Evolutionary conservation across 2,797 vertebrate species (phyloP), one percentile per base, ranked within the genome.

Genomic region (Anableps anableps): DNA sequence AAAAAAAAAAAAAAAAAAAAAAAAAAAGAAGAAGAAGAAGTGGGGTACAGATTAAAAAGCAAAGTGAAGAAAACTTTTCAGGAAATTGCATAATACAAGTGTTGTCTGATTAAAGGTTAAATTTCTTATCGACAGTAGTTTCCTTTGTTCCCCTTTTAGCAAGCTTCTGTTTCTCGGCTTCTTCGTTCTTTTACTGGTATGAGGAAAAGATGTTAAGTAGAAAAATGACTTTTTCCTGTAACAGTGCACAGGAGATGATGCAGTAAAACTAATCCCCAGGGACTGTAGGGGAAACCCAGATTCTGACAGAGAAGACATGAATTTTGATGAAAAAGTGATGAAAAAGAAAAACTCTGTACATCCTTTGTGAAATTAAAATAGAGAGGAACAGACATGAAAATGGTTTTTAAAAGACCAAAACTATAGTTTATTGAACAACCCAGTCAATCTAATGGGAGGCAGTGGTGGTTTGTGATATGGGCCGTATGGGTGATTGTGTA

Each of bases 81-180:
- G 68, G 41, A 72, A 47, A 19, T 72, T 72, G 68, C 68, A 47
- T 47, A 64, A 50, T 29, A n/a, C 34, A 38, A 29, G 8, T n/a
- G 60, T 8, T 38, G 47, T n/a, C 34, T 53, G 47, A 36, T 70
- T 53, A 53, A 68, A 19, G 6, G 47, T 43, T 29, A 53, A 50
- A 41, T 9, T 2, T 10, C 34, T 53, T 21, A 29, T 29, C 5
- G 5, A 45, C 43, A 29, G 26, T 26, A 3, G 16, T 5, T 23
- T 68, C 7, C n/a, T 6, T 45, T 29, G 16, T 72, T 45, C 26
- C 41, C 3, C 68, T 26, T 10, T 36, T 43, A 9, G 29, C 21
- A 16, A 71, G 38, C 21, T 58, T 60, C 10, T 31, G 73, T n/a
- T 19, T 84, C 51, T 21, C 19, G 0, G 68, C 74, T 77, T 78